A percentile compares a stretch with the other conserved stretches of the same genome.
Evolutionary conservation across 2,797 vertebrate genomes (phyloP).

Genomic region (Lacerta bilineata): DNA sequence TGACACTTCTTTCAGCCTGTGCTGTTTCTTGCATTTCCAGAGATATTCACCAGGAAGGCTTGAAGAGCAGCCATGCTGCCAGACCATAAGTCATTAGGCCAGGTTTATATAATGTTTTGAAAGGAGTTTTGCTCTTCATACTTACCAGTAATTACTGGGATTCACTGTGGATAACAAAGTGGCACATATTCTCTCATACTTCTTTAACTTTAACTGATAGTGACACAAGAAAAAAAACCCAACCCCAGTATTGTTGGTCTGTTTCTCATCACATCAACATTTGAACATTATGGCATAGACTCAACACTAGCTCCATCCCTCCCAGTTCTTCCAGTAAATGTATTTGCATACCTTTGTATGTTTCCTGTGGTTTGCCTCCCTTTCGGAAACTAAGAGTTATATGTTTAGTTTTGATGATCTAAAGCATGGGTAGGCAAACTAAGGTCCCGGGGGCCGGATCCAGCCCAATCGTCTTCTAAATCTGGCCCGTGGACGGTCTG

Average conservation of each 20-base stretch:
- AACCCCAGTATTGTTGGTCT: not conserved
- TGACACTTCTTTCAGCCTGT: conserved; percentile 71
- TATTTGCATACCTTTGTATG: not conserved
- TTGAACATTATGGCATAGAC: not conserved
- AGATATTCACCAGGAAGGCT: conserved; percentile 69
- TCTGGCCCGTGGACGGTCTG: too few species aligned
- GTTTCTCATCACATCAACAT: not conserved
- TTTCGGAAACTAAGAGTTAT: not conserved
- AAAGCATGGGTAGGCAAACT: not conserved
- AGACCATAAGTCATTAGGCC: conserved; percentile 71
- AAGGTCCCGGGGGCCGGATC: too few species aligned
- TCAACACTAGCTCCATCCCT: not conserved
- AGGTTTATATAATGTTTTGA: conserved; percentile 67
- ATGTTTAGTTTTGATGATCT: not conserved
- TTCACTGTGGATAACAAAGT: conserved; percentile 50
- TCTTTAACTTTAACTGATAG: not conserved
- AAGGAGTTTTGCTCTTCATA: conserved; percentile 72
- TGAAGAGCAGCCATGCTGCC: conserved; percentile 67
- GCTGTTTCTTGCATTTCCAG: conserved; percentile 62
- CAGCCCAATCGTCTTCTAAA: too few species aligned
- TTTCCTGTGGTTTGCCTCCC: not conserved
- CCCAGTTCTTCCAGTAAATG: not conserved
- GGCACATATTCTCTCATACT: conserved; percentile 46
- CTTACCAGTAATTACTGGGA: conserved; percentile 66
- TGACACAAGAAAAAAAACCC: not conserved